A percentile compares a stretch with the other conserved stretches of the same genome.
Conservation (phyloP, 2,888 invertebrate species). For the Drosophila demipolita region DNA sequence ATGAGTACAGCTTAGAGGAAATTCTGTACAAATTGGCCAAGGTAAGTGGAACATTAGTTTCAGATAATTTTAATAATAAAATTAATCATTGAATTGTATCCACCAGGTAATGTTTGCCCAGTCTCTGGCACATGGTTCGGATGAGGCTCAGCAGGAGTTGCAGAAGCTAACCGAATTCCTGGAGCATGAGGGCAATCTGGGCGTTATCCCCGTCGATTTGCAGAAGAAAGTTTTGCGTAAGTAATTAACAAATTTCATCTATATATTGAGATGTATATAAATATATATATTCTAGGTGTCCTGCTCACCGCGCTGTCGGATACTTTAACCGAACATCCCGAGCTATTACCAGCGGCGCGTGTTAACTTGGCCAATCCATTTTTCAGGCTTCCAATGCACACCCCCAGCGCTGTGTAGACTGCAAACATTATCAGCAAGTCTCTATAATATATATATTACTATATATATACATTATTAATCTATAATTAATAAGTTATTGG, state of each 20-base stretch:
- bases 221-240: conserved; percentile 92
- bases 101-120: conserved; percentile 91
- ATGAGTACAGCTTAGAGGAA: conserved; percentile 90
- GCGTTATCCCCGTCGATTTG: conserved; percentile 90
- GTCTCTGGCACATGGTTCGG: conserved; percentile 89
- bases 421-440: conserved; percentile 51
- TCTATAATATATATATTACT: conserved; percentile 19
- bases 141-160: conserved; percentile 89
- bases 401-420: conserved; percentile 36
- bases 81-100: neutral
- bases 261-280: neutral
- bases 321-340: conserved; percentile 90
- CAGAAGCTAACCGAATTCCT: conserved; percentile 91
- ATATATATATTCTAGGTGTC: conserved; percentile 87
- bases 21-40: conserved; percentile 93
- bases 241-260: conserved; percentile 71
- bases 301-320: conserved; percentile 91
- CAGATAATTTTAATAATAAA: neutral
- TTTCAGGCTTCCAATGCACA: conserved; percentile 81
- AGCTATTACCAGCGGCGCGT: conserved; percentile 87
- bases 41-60: conserved; percentile 81
- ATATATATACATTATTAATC: conserved; percentile 44
- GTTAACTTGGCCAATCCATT: conserved; percentile 86
- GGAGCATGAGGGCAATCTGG: conserved; percentile 90
- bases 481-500: conserved; percentile 52